Percentiles rank a stretch among this genome's conserved stretches.
phyloP scores from a whole-genome alignment of 2,113 vertebrate genomes.

The Rhodinocichla rosea region DNA sequence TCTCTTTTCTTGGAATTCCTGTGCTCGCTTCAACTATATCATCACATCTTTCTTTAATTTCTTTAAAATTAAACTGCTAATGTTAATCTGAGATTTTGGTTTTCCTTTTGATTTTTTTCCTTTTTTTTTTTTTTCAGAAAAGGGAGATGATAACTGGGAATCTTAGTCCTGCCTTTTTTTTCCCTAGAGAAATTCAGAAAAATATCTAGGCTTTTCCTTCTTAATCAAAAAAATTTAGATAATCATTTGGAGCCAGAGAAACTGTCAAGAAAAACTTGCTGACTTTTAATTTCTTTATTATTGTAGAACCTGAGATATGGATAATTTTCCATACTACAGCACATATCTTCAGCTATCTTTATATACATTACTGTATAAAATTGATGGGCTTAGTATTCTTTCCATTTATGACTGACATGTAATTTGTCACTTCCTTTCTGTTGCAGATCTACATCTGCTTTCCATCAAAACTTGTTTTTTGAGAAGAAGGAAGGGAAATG shows the following conservation, averaged over 20 bases:
- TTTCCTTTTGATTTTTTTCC: background rate
- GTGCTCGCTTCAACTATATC: background rate
- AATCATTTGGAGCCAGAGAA: background rate
- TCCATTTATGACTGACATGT: background rate
- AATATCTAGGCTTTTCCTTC: background rate
- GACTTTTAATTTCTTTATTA: background rate
- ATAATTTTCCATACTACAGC: background rate
- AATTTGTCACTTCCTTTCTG: background rate
- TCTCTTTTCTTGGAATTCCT: background rate
- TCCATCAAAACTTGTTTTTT: background rate
- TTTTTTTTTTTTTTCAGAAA: background rate
- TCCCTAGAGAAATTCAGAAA: background rate
- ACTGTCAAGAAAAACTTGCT: background rate
- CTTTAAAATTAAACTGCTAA: background rate
- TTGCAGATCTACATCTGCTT: background rate
- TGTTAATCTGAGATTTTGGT: background rate
- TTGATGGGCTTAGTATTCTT: background rate
- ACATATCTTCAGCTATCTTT: background rate
- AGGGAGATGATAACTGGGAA: background rate
- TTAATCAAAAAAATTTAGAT: background rate
- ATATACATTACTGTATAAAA: background rate
- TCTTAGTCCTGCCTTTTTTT: background rate
- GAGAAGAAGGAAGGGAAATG: background rate
- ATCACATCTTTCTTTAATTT: background rate
- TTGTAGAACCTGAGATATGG: background rate